Base-by-base conservation (phyloP, 2,888 invertebrate species). In the Chymomyza caudatula region DNA sequence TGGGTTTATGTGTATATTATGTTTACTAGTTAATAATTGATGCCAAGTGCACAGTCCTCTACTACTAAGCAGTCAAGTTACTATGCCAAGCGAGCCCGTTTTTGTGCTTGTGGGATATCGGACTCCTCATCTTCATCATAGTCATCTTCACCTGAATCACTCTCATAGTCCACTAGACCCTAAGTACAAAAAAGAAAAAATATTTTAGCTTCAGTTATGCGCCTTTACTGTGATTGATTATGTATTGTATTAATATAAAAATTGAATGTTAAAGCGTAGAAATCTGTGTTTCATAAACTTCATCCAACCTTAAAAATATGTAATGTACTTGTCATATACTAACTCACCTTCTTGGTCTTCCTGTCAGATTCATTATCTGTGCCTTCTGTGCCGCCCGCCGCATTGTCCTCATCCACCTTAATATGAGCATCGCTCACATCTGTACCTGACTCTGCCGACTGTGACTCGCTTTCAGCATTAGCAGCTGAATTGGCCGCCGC, bases 81-180 rank as follows among this genome's bases (percentile, higher is more conserved):
- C 90, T 91, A 91, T 89, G 85, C 90, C 71, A 90, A 75, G 73
- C 91, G 91, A 69, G 90, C 88, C 73, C 91, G 90, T 75, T 91
- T 91, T 82, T 89, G 88, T 84, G 88, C 86, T 70, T 90, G 90
- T 67, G 88, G 77, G 53, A 87, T 88, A 71, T 89, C 88, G 11
- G 67, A 63, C 37, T 89, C 89, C 37, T 94, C 94, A n/a, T 88
- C 88, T 55, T 88, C 88, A 58, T 88, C 78, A 72, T 96, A 96
- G 68, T 97, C 97, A 67, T 97, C 97, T 87, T 98, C 98, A 87
- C 98, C 98, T 0, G 98, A 98, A 91, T 98, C 98, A 64, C 97
- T 98, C 89, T 98, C 98, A 88, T 98, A 98, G 91, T 98, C 98
- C 72, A 98, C 98, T 87, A 98, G 92, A 79, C 97, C 96, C 96